Conservation (phyloP, 2,888 invertebrate species). For the Yponomeuta malinellus region DNA sequence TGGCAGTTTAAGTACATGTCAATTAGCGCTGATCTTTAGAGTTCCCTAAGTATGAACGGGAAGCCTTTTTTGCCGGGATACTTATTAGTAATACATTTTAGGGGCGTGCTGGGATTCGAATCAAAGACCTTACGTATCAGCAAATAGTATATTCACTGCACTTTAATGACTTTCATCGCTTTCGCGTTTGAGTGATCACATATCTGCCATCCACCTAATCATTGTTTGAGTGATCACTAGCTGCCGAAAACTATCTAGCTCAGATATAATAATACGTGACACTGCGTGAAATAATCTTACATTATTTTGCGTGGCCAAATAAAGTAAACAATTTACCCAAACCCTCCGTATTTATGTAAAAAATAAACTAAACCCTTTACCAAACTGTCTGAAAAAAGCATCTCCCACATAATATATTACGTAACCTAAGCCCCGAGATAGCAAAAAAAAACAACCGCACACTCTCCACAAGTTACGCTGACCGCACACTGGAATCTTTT, state of each 20-base stretch:
- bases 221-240: no score
- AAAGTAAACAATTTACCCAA: not conserved
- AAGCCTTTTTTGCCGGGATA: no score
- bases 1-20: not conserved
- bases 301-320: not conserved
- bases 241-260: not conserved
- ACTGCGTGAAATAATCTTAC: not conserved
- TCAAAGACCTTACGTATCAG: no score
- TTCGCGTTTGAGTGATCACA: no score
- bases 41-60: no score
- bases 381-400: not conserved
- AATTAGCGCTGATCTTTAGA: not conserved
- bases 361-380: not conserved
- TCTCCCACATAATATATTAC: constrained; percentile 10
- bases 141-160: no score
- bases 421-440: constrained; percentile 4
- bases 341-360: not conserved
- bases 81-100: no score
- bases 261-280: not conserved
- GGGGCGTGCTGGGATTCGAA: no score
- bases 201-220: no score
- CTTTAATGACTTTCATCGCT: no score
- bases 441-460: constrained; percentile 10
- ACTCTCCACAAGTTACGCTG: not conserved
- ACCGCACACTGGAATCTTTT: not conserved